Base-by-base conservation (phyloP, 53 echinoderm and acorn worm genomes). In the Paelopatides confundens region DNA sequence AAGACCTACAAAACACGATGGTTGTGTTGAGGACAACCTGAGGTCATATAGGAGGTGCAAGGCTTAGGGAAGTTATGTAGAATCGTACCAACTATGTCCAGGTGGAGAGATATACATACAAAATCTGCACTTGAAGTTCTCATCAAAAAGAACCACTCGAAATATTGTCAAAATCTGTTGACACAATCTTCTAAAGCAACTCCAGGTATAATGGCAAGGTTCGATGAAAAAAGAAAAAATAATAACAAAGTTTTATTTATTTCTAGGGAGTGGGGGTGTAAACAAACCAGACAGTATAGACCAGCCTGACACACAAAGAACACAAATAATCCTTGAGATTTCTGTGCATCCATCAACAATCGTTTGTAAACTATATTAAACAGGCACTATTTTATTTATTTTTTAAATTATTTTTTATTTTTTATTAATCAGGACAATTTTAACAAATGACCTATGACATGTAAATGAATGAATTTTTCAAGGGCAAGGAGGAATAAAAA, bases 391-490 rank as follows among this genome's bases (percentile, higher is more conserved):
- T 43, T 43, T 43, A 10, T 43, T 43, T 4, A 1, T 12, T 40
- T 40, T 11, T 40, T 40, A 40, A 40, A 10, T 43, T 43, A 10
- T 43, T 43, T 43, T 3, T 12, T 43, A 6, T 58, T 58, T 23
- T 58, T 53, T 58, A n/a, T n/a, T n/a, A n/a, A n/a, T n/a, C n/a
- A n/a, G n/a, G n/a, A n/a, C n/a, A n/a, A n/a, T n/a, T 58, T 58
- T 23, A 36, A 27, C 24, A 74, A 74, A 74, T 74, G 74, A 74
- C 74, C 74, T 74, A 26, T 74, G 40, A 39, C 74, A 39, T 39
- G 40, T 39, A n/a, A n/a, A 40, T 23, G 47, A 43, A 74, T 74
- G 74, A 46, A 8, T 48, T 69, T 74, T 74, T 74, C 74, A 74
- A 74, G 74, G 74, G 40, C 74, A 74, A 36, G 40, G 31, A 17